Percentiles rank a stretch among this genome's conserved stretches.
These are phyloP conservation scores for Hephaestus fuliginosus DNA, from an alignment of 2,797 vertebrate genomes.

Conservation along the genomic window DNA sequence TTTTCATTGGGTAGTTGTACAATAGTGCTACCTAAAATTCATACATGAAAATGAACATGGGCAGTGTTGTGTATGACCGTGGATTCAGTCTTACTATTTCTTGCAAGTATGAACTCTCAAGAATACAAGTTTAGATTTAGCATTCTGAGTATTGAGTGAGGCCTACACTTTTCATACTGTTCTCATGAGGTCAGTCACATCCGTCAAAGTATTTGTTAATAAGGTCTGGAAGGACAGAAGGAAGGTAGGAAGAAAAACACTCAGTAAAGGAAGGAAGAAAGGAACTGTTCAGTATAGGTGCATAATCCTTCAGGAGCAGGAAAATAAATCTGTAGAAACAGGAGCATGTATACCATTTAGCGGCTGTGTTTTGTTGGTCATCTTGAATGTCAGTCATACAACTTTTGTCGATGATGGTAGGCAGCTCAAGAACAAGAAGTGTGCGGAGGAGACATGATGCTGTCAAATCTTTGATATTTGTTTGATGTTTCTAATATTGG, in stretches of 20 bases:
- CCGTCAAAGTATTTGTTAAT: background rate
- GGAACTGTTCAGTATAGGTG: background rate
- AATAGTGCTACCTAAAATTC: background rate
- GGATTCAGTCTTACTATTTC: background rate
- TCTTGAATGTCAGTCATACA: no score
- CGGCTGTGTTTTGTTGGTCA: no score
- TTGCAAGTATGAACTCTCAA: background rate
- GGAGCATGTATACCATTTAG: background rate
- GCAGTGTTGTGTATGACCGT: background rate
- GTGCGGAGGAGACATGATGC: background rate
- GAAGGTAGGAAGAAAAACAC: no score
- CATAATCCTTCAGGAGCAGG: background rate
- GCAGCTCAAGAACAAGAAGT: no score
- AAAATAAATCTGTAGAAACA: background rate
- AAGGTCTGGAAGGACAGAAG: background rate
- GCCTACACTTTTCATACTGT: background rate
- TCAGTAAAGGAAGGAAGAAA: background rate
- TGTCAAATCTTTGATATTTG: background rate
- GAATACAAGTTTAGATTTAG: background rate
- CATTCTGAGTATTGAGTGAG: background rate
- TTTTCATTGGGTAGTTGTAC: background rate
- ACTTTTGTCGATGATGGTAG: no score
- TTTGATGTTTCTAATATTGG: no score
- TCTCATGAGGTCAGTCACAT: background rate
- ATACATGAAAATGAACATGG: background rate